Percentiles rank a stretch among this genome's conserved stretches.
These are phyloP conservation scores for Podilymbus podiceps DNA, from an alignment of 2,113 vertebrate genomes.

Conservation along the genomic window DNA sequence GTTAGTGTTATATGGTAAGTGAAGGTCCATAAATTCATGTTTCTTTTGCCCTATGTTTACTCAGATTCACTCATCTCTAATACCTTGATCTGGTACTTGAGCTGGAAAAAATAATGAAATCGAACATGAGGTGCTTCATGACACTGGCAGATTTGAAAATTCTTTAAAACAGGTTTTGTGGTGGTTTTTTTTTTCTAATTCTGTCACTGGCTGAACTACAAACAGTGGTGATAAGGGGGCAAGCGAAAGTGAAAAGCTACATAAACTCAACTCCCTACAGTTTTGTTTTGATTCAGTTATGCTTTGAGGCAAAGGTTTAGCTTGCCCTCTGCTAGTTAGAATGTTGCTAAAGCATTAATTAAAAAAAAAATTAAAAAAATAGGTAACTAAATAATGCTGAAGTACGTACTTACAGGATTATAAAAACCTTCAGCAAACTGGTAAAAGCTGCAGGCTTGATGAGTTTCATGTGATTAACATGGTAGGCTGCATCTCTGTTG, in stretches of 20 bases:
- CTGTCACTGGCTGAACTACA: neutral
- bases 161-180: neutral
- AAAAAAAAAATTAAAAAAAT: neutral
- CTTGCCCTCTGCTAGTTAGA: neutral
- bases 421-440: neutral
- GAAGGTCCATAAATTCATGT: neutral
- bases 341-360: neutral
- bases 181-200: neutral
- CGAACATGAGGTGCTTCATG: neutral
- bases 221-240: neutral
- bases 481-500: neutral
- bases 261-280: neutral
- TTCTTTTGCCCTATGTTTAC: neutral
- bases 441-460: neutral
- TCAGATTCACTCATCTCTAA: neutral
- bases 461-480: neutral
- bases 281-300: neutral
- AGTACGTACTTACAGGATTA: neutral
- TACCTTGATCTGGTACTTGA: neutral
- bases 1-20: neutral
- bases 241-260: neutral
- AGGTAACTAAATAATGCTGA: neutral
- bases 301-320: neutral
- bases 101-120: neutral
- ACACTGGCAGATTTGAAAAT: neutral